Conservation (phyloP, 2,888 invertebrate genomes). For the Latheticus oryzae region DNA sequence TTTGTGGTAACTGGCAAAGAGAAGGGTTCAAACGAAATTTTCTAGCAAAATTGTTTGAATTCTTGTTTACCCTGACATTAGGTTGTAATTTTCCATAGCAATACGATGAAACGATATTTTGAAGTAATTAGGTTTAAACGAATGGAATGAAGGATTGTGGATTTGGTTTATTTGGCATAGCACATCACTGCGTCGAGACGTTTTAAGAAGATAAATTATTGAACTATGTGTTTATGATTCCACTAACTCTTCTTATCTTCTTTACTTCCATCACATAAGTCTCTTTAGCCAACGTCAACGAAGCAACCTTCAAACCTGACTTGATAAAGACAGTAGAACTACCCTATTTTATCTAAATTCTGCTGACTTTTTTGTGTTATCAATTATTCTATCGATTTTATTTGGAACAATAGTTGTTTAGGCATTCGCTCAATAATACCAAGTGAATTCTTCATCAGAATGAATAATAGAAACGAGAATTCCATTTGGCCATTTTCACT, state of each 20-base stretch:
- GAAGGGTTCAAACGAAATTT: conserved; percentile 30
- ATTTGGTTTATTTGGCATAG: conserved; percentile 22
- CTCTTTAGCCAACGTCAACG: conserved; percentile 23
- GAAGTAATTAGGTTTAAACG: conserved; percentile 23
- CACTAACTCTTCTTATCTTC: conserved; percentile 27
- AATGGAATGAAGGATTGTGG: conserved; percentile 12
- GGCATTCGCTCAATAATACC: background rate
- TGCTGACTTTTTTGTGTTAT: too few species aligned
- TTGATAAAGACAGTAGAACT: too few species aligned
- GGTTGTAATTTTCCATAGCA: conserved; percentile 14
- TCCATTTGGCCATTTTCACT: conserved; percentile 1
- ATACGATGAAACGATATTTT: conserved; percentile 12
- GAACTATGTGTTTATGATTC: conserved; percentile 31
- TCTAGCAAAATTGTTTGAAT: conserved; percentile 26
- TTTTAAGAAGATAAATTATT: conserved; percentile 30
- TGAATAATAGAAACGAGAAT: conserved; percentile 2
- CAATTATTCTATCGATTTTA: too few species aligned
- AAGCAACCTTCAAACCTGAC: too few species aligned
- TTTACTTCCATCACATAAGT: conserved; percentile 34
- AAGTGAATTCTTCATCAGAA: background rate
- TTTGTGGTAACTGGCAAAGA: conserved; percentile 13
- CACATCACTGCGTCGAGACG: conserved; percentile 22
- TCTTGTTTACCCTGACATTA: conserved; percentile 10
- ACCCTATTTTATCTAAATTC: too few species aligned
- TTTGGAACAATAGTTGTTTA: background rate